Conservation (phyloP, 1,140 invertebrate species). For the Drosophila carrolli region DNA sequence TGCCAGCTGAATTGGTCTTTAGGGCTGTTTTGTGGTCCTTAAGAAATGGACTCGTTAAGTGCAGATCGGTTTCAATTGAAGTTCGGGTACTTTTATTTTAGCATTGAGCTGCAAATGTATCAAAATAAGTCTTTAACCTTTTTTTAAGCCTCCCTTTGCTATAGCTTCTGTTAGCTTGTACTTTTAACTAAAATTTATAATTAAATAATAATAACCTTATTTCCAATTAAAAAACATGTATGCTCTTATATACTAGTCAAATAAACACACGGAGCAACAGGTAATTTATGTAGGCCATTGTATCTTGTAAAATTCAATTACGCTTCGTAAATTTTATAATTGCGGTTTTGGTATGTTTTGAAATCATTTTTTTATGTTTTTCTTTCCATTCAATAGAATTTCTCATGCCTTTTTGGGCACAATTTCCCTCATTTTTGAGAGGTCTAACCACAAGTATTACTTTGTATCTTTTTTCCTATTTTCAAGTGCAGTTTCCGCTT, state of each 20-base stretch:
- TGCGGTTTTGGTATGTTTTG: conserved; percentile 20
- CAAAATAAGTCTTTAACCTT: too few species aligned
- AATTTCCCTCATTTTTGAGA: conserved; percentile 24
- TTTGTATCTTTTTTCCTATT: conserved; percentile 30
- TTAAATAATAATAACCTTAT: too few species aligned
- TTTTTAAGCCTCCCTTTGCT: too few species aligned
- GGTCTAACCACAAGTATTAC: conserved; percentile 58
- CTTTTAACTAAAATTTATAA: too few species aligned
- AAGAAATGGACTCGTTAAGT: conserved; percentile 8
- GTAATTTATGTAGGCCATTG: conserved; percentile 5
- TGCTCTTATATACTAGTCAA: neutral
- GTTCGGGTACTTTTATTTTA: neutral
- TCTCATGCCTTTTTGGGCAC: conserved; percentile 59
- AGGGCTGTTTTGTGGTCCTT: conserved; percentile 17
- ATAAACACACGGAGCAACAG: conserved; percentile 8
- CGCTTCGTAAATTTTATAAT: neutral
- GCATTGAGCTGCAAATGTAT: too few species aligned
- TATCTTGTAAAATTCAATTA: conserved; percentile 4
- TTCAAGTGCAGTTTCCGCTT: conserved; percentile 78
- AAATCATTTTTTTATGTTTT: conserved; percentile 22
- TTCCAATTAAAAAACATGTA: too few species aligned
- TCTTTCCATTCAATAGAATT: conserved; percentile 41
- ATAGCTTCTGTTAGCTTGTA: too few species aligned
- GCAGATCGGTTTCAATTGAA: neutral
- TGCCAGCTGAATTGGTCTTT: conserved; percentile 7